Conservation (phyloP, 2,797 vertebrate genomes). For the Micropoecilia bifurca region DNA sequence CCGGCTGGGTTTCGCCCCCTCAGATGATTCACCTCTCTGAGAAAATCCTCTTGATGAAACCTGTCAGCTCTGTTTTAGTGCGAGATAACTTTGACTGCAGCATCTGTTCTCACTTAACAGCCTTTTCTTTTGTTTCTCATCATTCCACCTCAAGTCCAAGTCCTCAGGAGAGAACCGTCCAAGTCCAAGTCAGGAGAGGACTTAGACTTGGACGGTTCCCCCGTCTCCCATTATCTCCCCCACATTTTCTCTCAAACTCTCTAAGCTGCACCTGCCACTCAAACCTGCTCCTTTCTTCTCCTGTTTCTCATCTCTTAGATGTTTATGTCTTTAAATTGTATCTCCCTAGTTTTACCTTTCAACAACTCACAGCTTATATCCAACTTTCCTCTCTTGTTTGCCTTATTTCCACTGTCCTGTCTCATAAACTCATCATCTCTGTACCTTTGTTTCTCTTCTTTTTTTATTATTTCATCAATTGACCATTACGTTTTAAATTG, state of each 20-base stretch:
- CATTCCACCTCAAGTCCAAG: not conserved
- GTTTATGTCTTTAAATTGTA: not conserved
- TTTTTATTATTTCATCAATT: not conserved
- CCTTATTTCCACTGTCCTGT: not conserved
- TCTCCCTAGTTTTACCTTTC: not conserved
- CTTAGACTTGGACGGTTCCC: not conserved
- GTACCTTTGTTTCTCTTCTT: not conserved
- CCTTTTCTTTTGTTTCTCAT: not conserved
- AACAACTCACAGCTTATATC: not conserved
- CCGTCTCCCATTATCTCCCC: not conserved
- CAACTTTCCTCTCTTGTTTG: not conserved
- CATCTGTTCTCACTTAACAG: conserved; percentile 32
- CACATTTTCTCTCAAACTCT: conserved; percentile 9
- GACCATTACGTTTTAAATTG: not conserved
- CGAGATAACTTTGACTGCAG: conserved; percentile 39
- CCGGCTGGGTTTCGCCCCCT: conserved; percentile 13
- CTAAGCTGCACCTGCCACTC: not conserved
- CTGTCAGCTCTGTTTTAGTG: conserved; percentile 59
- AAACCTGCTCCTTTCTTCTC: not conserved
- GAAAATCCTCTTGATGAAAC: conserved; percentile 44
- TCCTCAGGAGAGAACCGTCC: not conserved
- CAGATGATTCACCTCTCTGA: conserved; percentile 35
- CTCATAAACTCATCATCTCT: not conserved
- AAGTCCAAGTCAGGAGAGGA: no score
- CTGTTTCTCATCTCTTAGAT: not conserved